Conservation (phyloP, 2,113 vertebrate genomes). For the Onychostruthus taczanowskii region DNA sequence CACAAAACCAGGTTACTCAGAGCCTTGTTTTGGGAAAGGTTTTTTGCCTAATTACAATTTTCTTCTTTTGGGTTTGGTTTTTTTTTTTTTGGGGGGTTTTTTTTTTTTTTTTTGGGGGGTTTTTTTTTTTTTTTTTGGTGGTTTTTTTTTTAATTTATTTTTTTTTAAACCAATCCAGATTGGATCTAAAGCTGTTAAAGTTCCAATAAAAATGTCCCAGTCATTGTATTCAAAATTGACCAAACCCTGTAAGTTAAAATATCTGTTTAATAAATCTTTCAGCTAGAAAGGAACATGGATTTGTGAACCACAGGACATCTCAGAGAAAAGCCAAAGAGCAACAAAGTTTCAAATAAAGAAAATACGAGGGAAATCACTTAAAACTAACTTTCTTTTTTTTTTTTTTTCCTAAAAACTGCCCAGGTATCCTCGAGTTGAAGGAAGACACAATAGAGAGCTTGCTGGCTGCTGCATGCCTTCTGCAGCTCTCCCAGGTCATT, state of each 20-base stretch:
- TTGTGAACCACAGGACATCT: neutral
- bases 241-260: neutral
- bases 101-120: neutral
- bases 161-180: neutral
- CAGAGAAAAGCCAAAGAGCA: neutral
- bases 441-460: slow-evolving; percentile 96
- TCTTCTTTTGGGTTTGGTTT: fast-evolving
- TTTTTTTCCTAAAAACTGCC: neutral
- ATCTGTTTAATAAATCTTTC: neutral
- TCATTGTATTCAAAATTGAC: neutral
- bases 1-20: neutral
- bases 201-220: neutral
- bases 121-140: no score
- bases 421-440: slow-evolving; percentile 92
- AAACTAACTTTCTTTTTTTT: neutral
- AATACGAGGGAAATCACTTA: neutral
- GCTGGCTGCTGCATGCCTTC: slow-evolving; percentile 91
- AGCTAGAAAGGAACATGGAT: neutral
- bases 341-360: neutral
- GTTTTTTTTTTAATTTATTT: no score
- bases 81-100: neutral
- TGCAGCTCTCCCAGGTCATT: slow-evolving; percentile 94
- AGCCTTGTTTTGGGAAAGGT: fast-evolving
- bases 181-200: neutral
- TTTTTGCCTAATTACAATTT: neutral